Base-by-base conservation (phyloP, 2,888 invertebrate genomes). In the Drosophila dives region DNA sequence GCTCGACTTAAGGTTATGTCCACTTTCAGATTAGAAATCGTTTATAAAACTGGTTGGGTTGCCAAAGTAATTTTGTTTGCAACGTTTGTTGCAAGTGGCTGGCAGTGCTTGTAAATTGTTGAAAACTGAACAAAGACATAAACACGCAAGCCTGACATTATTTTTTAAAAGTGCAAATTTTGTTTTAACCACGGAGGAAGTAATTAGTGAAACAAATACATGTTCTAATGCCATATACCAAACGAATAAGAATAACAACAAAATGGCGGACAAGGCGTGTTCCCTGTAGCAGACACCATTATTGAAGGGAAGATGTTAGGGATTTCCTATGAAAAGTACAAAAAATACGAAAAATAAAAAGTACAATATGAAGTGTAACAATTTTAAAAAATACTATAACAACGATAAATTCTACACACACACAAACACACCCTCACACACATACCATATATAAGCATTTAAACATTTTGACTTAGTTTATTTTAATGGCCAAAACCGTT, bases 91-190 rank as follows among this genome's bases (percentile, higher is more conserved):
- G 26, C 29, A 56, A 45, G 63, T 60, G 61, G 58, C 17, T 23
- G 34, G 49, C 61, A 55, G 51, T 69, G 72, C 62, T 45, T 48
- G 67, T 48, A 75, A 77, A 81, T 80, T 68, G 72, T 62, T 75
- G 8, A 65, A 63, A 72, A 66, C 88, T 90, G 90, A 91, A 91
- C 91, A 91, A 90, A 91, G 91, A 90, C 89, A 92, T 92, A 90
- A 92, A 92, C 92, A 91, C 91, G 91, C 91, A 83, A 91, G 77
- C 85, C 89, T 86, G 90, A 90, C 90, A 91, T 91, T 92, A 91
- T 90, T 91, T 91, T 91, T 91, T 90, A 90, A 92, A 87, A 92
- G 92, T 90, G 92, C 90, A 91, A 91, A 91, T 92, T 92, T 91
- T 80, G 86, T 91, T 91, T 92, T 92, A 91, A 92, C 90, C 91